These are phyloP conservation scores for Elymnias hypermnestra DNA, from an alignment of 1,140 invertebrate species.

Conservation along the genomic window DNA sequence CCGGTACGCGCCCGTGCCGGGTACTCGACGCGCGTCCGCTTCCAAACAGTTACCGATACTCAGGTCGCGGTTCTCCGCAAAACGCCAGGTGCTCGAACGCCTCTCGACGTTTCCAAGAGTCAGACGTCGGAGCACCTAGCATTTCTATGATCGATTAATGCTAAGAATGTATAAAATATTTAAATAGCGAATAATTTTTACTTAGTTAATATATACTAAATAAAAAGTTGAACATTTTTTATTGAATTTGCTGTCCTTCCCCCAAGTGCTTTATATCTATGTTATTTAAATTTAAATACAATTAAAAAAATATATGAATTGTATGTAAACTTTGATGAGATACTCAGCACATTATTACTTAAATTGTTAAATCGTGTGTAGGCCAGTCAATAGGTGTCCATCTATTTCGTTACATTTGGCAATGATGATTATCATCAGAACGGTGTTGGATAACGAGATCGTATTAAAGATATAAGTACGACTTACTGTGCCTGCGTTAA, in stretches of 20 bases:
- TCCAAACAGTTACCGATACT: constrained; percentile 11
- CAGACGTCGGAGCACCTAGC: constrained; percentile 67
- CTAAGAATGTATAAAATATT: constrained; percentile 74
- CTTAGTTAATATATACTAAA: constrained; percentile 73
- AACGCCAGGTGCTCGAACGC: constrained; percentile 19
- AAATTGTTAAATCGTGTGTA: constrained; percentile 69
- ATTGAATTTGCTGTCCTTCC: constrained; percentile 78
- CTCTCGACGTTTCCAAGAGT: constrained; percentile 49
- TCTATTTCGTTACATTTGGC: constrained; percentile 45
- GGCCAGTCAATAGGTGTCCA: constrained; percentile 36
- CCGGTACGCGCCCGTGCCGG: constrained; percentile 1
- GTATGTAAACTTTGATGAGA: constrained; percentile 70
- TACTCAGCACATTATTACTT: constrained; percentile 61
- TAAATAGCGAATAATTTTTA: constrained; percentile 75
- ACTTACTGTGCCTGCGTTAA: constrained; percentile 1
- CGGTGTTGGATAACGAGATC: not conserved
- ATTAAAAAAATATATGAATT: constrained; percentile 70
- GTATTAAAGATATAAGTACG: not conserved
- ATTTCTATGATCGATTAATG: constrained; percentile 61
- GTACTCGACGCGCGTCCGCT: not conserved
- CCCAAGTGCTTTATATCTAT: constrained; percentile 77
- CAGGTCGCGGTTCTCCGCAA: not conserved
- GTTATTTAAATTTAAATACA: constrained; percentile 75
- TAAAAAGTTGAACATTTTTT: constrained; percentile 75
- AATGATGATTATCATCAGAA: not conserved